Evolutionary conservation across 2,797 vertebrate species (phyloP), one percentile per base, ranked within the genome.

Genomic region (Clarias laeviceps): DNA sequence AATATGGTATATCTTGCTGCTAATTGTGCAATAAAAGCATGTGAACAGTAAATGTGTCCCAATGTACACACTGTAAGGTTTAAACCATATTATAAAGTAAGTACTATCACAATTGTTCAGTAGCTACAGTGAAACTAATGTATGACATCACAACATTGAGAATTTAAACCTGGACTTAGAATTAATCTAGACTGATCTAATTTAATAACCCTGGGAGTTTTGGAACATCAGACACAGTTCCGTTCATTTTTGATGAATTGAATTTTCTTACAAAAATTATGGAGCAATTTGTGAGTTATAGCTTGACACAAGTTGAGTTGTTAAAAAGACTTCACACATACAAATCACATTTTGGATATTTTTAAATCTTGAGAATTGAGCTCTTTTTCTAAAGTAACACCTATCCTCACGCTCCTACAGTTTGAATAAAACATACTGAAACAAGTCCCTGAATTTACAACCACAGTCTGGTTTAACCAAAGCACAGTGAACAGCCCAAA

Each of bases 281-380:
- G 50, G n/a, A 74, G 72, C n/a, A 74, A 54, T 50, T 74, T 54
- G 11, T 72, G 11, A 54, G 72, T 74, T 74, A 14, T 18, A 54
- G 69, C 37, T 72, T n/a, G 69, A 73, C 70, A 15, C 70, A 54
- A 24, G 50, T 73, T n/a, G 40, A 73, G 40, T 27, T 50, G 70
- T 50, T 22, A 70, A 20, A 73, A 12, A 50, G 24, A 5, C 11
- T 45, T 72, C 37, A 72, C 37, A 72, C 70, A 27, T 73, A 1
- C 40, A 73, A 50, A 50, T 50, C 40, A 74, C 45, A 74, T 50
- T 27, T 74, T 45, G 22, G 24, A 54, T 74, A 54, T 74, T 54
- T 74, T 74, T 74, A 74, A 73, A 74, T 50, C 24, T 74, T 45
- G 45, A 73, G 45, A 73, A 73, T 18, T 73, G 2, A 72, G 40